Evolutionary conservation across 2,888 invertebrate species (phyloP), one percentile per base, ranked within the genome.

Genomic region (Chrysina gloriosa): DNA sequence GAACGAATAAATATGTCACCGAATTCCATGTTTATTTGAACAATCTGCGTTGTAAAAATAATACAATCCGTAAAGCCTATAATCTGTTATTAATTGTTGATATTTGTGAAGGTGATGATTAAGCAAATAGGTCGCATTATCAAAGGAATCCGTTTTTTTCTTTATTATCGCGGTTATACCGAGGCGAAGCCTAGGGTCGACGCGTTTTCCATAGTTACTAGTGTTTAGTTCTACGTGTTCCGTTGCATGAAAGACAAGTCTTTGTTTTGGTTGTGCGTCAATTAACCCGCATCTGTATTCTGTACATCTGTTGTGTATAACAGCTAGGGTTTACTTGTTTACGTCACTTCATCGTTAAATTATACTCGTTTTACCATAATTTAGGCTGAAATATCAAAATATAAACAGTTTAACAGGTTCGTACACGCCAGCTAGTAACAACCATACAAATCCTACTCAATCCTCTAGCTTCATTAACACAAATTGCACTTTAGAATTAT

Each of bases 211-310:
- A 47, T 34, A 39, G 58, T 48, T 50, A 27, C 27, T 21, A 47
- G 56, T 58, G 66, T 66, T 66, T 66, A 47, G 65, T 47, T 65
- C 21, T 42, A 52, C 56, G 66, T 58, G 66, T 58, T 58, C 47
- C n/a, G 25, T 36, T 47, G 39, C 36, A 58, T 29, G 47, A 47
- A 36, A 36, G 68, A 64, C 52, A 54, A 45, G 54, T 63, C 69
- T 67, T 69, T 69, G 69, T 69, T 69, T 69, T 69, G 69, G 52
- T 69, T 61, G 66, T 66, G 66, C 50, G 52, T 69, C 54, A 64
- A 67, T 66, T 64, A 67, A 64, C 67, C 63, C 68, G 70, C 70
- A 68, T 70, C 64, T 70, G 70, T 68, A 52, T 69, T 56, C 42
- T 56, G 39, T 69, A 66, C 66, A 66, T 61, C 66, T 66, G 66